Evolutionary conservation across 1,140 invertebrate species (phyloP).

Genomic region (Philotrypesis tridentata): DNA sequence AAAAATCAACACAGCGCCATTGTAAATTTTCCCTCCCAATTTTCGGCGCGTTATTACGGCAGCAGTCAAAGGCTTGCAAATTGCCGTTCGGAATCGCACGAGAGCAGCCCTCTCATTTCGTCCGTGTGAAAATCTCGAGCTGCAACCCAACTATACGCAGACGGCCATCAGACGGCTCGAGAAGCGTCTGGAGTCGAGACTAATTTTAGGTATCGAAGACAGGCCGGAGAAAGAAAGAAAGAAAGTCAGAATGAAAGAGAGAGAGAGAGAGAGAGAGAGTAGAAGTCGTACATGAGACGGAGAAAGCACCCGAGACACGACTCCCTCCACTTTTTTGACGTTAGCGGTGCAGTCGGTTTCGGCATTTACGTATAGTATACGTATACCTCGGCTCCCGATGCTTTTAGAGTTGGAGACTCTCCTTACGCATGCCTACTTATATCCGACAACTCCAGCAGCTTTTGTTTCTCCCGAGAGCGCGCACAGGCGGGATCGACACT

Average conservation of each 20-base stretch:
- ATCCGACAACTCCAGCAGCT: not conserved
- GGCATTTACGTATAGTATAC: slow-evolving; percentile 8
- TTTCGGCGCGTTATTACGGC: too few species aligned
- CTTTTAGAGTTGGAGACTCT: too few species aligned
- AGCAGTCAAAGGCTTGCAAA: too few species aligned
- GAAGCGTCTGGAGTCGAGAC: slow-evolving; percentile 37
- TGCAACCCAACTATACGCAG: not conserved
- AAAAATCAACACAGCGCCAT: not conserved
- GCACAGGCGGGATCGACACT: not conserved
- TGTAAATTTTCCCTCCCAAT: not conserved
- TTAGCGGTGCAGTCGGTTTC: not conserved
- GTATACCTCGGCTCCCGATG: not conserved
- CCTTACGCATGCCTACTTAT: not conserved
- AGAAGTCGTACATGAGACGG: not conserved
- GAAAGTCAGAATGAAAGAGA: not conserved
- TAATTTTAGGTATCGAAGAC: slow-evolving; percentile 43
- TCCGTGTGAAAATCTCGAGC: not conserved
- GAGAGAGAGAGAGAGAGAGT: not conserved
- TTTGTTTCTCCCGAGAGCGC: not conserved
- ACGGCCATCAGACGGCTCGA: slow-evolving; percentile 9
- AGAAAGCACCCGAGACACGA: not conserved
- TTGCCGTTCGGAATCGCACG: too few species aligned
- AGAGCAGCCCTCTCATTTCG: slow-evolving; percentile 3
- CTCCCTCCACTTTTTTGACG: slow-evolving; percentile 9
- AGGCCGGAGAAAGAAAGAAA: slow-evolving; percentile 10